Conservation (phyloP, 2,888 invertebrate genomes). For the Linhomoeus sp. region DNA sequence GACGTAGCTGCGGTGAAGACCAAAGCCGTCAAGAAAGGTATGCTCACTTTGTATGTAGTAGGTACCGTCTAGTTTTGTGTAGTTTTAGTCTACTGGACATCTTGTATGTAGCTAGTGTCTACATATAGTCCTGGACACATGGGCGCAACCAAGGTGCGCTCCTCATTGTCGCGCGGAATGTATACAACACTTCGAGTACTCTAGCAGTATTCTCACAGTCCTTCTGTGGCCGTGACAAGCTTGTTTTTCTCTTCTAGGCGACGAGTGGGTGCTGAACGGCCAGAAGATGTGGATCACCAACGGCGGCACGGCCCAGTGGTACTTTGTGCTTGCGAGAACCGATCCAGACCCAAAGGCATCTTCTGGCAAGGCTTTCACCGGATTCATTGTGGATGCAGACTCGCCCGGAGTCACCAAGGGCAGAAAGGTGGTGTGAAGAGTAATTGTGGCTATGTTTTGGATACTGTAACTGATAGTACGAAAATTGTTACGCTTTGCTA, state of each 20-base stretch:
- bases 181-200: too few relatives aligned
- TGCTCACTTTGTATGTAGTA: too few relatives aligned
- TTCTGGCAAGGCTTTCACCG: constrained; percentile 79
- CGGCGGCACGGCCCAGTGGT: constrained; percentile 83
- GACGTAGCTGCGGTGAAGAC: constrained; percentile 82
- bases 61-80: too few relatives aligned
- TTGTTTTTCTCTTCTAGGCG: constrained; percentile 34
- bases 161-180: too few relatives aligned
- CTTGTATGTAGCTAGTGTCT: too few relatives aligned
- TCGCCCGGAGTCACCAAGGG: constrained; percentile 66
- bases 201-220: too few relatives aligned
- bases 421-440: constrained; percentile 41
- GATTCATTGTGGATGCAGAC: constrained; percentile 82
- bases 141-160: too few relatives aligned
- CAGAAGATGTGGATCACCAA: constrained; percentile 99
- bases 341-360: constrained; percentile 76
- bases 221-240: too few relatives aligned
- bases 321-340: constrained; percentile 79
- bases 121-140: too few relatives aligned
- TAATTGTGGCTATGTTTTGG: too few relatives aligned
- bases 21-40: constrained; percentile 49
- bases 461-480: too few relatives aligned
- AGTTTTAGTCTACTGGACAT: too few relatives aligned
- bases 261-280: constrained; percentile 72
- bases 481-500: constrained; percentile 10